Percentiles rank a stretch among this genome's conserved stretches.
These are phyloP conservation scores for Babylonia areolata DNA, from an alignment of 1,140 invertebrate genomes.

Conservation along the genomic window DNA sequence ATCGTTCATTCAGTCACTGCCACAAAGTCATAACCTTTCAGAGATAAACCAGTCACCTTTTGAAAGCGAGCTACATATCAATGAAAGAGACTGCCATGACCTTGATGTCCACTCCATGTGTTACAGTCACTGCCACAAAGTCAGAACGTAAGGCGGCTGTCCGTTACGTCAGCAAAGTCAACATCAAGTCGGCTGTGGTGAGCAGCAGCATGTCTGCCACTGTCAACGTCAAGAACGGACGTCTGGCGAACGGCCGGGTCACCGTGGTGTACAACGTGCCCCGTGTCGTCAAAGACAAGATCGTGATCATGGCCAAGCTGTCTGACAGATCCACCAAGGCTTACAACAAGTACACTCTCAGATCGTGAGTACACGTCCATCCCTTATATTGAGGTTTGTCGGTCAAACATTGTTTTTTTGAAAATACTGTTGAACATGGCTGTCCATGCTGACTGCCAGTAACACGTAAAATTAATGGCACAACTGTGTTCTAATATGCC, in stretches of 20 bases:
- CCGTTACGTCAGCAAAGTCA: conserved; percentile 44
- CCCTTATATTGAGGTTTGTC: too few species aligned
- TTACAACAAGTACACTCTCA: conserved; percentile 52
- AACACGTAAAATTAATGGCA: too few species aligned
- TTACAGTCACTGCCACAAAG: conserved; percentile 48
- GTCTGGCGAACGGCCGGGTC: conserved; percentile 38
- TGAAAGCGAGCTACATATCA: too few species aligned
- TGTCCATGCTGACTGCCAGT: too few species aligned
- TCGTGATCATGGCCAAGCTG: conserved; percentile 50
- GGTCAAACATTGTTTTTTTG: too few species aligned
- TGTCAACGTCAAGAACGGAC: conserved; percentile 48
- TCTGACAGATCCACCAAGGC: conserved; percentile 56
- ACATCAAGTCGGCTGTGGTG: conserved; percentile 48
- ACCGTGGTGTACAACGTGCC: conserved; percentile 58
- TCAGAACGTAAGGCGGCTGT: conserved; percentile 42
- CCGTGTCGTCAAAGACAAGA: conserved; percentile 52
- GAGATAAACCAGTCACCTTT: too few species aligned
- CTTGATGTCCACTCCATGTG: background rate
- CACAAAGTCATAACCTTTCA: too few species aligned
- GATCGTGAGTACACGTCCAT: conserved; percentile 53
- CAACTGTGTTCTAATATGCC: too few species aligned
- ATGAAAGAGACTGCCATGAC: too few species aligned
- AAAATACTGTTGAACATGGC: too few species aligned
- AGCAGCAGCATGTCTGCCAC: conserved; percentile 43
- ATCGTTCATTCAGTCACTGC: too few species aligned